Percentiles rank a stretch among this genome's conserved stretches.
Conservation (phyloP, 2,888 invertebrate species). For the Drosophila stalkeri region DNA sequence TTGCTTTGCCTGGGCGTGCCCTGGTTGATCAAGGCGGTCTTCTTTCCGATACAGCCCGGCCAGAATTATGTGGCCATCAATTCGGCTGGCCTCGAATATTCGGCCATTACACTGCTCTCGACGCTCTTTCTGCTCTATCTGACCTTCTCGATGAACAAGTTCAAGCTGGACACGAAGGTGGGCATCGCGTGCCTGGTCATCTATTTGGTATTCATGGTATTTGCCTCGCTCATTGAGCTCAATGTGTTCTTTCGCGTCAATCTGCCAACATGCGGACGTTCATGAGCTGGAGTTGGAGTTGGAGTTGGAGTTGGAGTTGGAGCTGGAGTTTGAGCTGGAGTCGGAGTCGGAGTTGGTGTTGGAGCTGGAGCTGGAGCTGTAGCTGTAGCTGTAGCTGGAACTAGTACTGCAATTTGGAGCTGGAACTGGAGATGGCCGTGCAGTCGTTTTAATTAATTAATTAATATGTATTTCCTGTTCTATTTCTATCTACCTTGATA, state of each 20-base stretch:
- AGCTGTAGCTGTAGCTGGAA: constrained; percentile 11
- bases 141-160: constrained; percentile 94
- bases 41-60: constrained; percentile 92
- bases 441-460: constrained; percentile 77
- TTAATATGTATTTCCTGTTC: constrained; percentile 77
- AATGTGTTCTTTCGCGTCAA: constrained; percentile 97
- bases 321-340: constrained; percentile 4
- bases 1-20: constrained; percentile 94
- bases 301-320: constrained; percentile 2
- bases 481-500: constrained; percentile 78
- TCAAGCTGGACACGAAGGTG: constrained; percentile 93
- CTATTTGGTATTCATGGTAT: constrained; percentile 94
- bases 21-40: constrained; percentile 94
- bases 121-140: constrained; percentile 93
- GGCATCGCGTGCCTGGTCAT: constrained; percentile 93
- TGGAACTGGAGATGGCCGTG: constrained; percentile 38
- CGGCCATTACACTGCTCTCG: constrained; percentile 94
- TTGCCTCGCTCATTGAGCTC: constrained; percentile 95
- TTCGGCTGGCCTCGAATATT: constrained; percentile 95
- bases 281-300: constrained; percentile 68
- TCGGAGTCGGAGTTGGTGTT: constrained; percentile 6
- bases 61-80: constrained; percentile 94
- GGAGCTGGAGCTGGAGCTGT: constrained; percentile 39
- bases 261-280: constrained; percentile 92
- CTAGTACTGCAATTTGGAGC: constrained; percentile 22